Evolutionary conservation across 2,113 vertebrate genomes (phyloP), one percentile per base, ranked within the genome.

Genomic region (Antennarius striatus): DNA sequence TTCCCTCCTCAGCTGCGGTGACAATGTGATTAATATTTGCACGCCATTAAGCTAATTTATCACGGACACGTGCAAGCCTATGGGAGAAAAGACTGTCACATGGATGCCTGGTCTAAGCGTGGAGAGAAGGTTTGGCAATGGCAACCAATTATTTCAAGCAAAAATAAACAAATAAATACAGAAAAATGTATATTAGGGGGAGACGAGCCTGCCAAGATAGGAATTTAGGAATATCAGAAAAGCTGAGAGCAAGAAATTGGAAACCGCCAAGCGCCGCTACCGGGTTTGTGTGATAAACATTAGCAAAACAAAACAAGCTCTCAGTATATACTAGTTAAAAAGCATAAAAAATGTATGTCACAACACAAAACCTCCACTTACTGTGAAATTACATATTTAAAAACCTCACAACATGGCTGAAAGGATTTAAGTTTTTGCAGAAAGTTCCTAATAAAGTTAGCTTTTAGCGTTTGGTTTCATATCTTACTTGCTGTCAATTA

Each of bases 21-120:
- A 92, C 91, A 92, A 83, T 84, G 83, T 91, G 91, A 92, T 92
- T 91, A 92, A 92, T 92, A 92, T 92, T 92, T 86, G 77, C 84
- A 69, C 66, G 56, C 85, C 85, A 90, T 90, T 88, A 71, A 87
- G 85, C 85, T 90, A 91, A 92, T 90, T 92, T 69, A 92, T 93
- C 91, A 90, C 39, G 77, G 77, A 73, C 87, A 84, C 63, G 80
- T 87, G 89, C 60, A 3, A 56, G 81, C 80, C 79, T 58, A 71
- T 68, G 85, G 83, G 80, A 87, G 76, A 84, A 81, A 43, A 64
- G 71, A 52, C 80, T 79, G 78, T 88, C 88, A 90, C 81, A 84
- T 86, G 87, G 76, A 84, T 61, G 67, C 83, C 57, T 54, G 66
- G 71, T 73, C 68, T 74, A 58, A 63, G 66, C 53, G 58, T 59